Evolutionary conservation across 2,888 invertebrate genomes (phyloP), one percentile per base, ranked within the genome.

Genomic region (Actias luna): DNA sequence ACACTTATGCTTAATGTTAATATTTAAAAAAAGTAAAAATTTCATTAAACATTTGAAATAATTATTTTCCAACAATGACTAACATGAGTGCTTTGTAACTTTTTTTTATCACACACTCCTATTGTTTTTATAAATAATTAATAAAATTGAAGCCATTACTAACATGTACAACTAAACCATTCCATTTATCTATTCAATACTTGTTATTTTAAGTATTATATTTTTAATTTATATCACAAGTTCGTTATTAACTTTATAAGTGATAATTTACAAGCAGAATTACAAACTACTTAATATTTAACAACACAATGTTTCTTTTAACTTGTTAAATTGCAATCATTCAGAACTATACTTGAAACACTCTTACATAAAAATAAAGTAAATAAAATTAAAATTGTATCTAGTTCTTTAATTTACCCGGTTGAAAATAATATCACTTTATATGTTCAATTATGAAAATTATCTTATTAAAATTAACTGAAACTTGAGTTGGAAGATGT

Each of bases 161-260:
- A 71, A 69, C 73, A 76, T 69, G 70, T 73, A 69, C 62, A 72
- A 75, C 71, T 74, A 69, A 80, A 83, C 79, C 84, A 84, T 84
- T 84, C 84, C 84, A 84, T 78, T 79, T 71, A 65, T 75, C 70
- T 70, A 69, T 76, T 66, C 69, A 69, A 68, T 69, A 64, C 76
- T 70, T 74, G 70, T 78, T 68, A 69, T 69, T 72, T 71, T 76
- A 74, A 74, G 72, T 73, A 76, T 70, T 70, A 73, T 68, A 67
- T 33, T 7, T 7, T 5, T 71, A 59, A 59, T 63, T 63, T 63
- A 55, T 62, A 55, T 52, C 52, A 59, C 58, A 35, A 46, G 14
- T 61, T 63, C 52, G 25, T 50, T 50, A 25, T 50, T 50, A 50
- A 50, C 46, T 50, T 63, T 61, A 50, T 60, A 31, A 27, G 46